Percentiles rank a stretch among this genome's conserved stretches.
Conservation (phyloP, 2,888 invertebrate species). For the Epicampocera succincta region DNA sequence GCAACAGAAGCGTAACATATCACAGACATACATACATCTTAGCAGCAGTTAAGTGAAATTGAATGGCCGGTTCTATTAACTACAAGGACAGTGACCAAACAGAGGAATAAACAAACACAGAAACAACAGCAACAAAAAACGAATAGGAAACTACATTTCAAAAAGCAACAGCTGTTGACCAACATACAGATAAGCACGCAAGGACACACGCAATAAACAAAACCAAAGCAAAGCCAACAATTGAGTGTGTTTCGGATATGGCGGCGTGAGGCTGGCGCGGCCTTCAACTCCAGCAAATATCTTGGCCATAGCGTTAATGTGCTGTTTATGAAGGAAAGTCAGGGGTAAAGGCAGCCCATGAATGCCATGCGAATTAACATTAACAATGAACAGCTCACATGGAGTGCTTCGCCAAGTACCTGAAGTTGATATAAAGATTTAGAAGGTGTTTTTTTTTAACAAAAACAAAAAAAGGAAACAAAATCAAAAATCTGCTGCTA, state of each 20-base stretch:
- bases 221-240: slow-evolving; percentile 9
- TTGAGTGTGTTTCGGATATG: slow-evolving; percentile 23
- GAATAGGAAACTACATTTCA: slow-evolving; percentile 4
- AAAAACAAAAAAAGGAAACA: too few relatives aligned
- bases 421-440: too few relatives aligned
- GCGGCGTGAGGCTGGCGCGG: not conserved
- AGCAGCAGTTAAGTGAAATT: slow-evolving; percentile 61
- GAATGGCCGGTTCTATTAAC: slow-evolving; percentile 62
- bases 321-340: too few relatives aligned
- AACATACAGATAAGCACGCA: slow-evolving; percentile 26
- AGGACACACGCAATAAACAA: slow-evolving; percentile 32
- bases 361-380: too few relatives aligned
- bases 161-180: slow-evolving; percentile 61
- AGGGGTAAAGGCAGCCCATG: too few relatives aligned
- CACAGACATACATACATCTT: slow-evolving; percentile 55
- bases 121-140: not conserved
- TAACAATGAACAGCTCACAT: too few relatives aligned
- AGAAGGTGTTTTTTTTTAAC: too few relatives aligned
- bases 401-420: too few relatives aligned
- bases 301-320: too few relatives aligned
- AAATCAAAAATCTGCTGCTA: too few relatives aligned
- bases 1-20: slow-evolving; percentile 24
- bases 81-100: slow-evolving; percentile 39
- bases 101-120: not conserved
- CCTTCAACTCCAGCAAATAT: not conserved